Conservation (phyloP, 2,113 vertebrate species). For the Raja brachyura region DNA sequence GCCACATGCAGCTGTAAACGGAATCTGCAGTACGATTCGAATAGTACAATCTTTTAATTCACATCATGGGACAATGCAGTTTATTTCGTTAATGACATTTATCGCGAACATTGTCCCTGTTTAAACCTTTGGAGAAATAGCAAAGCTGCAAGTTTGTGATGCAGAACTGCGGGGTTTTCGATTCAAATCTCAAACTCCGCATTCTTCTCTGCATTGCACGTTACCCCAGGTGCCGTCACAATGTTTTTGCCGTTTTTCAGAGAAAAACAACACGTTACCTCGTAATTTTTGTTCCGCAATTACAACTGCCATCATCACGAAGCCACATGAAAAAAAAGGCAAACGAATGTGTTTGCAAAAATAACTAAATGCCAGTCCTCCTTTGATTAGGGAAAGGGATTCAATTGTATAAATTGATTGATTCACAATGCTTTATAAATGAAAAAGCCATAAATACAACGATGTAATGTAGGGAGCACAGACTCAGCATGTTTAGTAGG, state of each 20-base stretch:
- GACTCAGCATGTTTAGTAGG: slow-evolving; percentile 15
- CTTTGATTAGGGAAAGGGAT: background rate
- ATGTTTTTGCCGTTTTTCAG: background rate
- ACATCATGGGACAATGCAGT: background rate
- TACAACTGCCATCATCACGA: background rate
- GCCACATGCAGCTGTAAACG: background rate
- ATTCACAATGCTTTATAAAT: background rate
- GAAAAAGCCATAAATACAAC: background rate
- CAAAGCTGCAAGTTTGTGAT: background rate
- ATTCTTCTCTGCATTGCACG: slow-evolving; percentile 29
- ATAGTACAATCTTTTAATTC: background rate
- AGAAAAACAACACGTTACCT: background rate
- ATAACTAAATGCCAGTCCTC: background rate
- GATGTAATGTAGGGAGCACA: background rate
- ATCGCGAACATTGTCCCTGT: background rate
- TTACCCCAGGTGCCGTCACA: slow-evolving; percentile 27
- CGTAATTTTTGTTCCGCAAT: background rate
- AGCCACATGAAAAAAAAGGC: background rate
- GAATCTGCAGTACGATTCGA: too few species aligned
- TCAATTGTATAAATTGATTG: slow-evolving; percentile 1
- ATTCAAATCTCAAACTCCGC: slow-evolving; percentile 22
- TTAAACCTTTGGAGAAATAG: background rate
- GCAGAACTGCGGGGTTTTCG: slow-evolving; percentile 18
- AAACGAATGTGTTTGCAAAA: background rate
- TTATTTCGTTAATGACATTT: background rate